phyloP scores from a whole-genome alignment of 2,797 vertebrate genomes.

The Syncerus caffer region DNA sequence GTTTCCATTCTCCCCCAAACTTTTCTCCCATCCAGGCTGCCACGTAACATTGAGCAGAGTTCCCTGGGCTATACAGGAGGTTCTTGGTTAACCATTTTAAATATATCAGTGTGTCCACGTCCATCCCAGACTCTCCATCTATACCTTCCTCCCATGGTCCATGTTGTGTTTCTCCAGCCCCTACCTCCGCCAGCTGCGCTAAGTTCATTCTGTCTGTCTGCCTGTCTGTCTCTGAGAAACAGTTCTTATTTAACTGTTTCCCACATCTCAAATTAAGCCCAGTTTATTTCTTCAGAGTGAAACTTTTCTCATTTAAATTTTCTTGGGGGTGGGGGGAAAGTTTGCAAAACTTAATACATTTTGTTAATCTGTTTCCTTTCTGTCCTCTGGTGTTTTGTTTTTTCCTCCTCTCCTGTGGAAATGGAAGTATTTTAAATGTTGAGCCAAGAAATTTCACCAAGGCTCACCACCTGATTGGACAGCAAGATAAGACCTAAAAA shows the following conservation, averaged over 20 bases:
- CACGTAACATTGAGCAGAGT: background rate
- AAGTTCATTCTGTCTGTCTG: background rate
- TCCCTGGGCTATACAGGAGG: background rate
- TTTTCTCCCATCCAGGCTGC: background rate
- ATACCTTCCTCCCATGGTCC: background rate
- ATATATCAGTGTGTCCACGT: background rate
- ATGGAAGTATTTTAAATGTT: constrained; percentile 35
- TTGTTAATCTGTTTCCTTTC: background rate
- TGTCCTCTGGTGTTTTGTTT: background rate
- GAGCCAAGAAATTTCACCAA: constrained; percentile 4
- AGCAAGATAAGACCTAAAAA: constrained; percentile 15
- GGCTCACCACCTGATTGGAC: background rate
- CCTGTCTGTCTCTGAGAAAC: background rate
- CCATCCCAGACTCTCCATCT: background rate
- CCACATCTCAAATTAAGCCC: background rate
- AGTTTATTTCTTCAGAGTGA: constrained; percentile 9
- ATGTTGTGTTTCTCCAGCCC: background rate
- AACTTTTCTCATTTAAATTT: constrained; percentile 12
- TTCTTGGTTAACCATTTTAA: background rate
- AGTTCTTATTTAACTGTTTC: background rate
- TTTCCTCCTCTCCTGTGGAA: background rate
- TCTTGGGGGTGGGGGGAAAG: background rate
- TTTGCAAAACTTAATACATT: background rate
- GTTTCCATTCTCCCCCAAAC: background rate
- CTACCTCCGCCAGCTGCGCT: background rate